These are phyloP conservation scores for Iphiclides podalirius DNA, from an alignment of 2,888 invertebrate genomes.

Conservation along the genomic window DNA sequence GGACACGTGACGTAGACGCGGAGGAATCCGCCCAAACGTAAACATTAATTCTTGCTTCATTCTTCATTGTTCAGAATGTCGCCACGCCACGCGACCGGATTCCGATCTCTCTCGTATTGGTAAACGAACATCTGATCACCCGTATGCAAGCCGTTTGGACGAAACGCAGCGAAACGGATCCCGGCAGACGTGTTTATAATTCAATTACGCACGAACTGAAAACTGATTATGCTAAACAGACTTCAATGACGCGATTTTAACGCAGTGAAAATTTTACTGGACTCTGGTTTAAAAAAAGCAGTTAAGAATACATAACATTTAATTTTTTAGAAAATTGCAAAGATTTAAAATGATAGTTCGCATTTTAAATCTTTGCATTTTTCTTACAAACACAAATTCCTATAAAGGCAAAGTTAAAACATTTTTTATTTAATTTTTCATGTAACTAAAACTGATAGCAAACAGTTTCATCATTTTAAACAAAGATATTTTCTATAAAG, in stretches of 20 bases:
- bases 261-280: too few species aligned
- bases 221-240: slow-evolving; percentile 40
- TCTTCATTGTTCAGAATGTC: slow-evolving; percentile 76
- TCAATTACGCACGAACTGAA: slow-evolving; percentile 60
- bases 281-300: too few species aligned
- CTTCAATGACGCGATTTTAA: slow-evolving; percentile 20
- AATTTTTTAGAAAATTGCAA: too few species aligned
- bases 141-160: slow-evolving; percentile 33
- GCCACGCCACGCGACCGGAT: slow-evolving; percentile 67
- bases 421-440: too few species aligned
- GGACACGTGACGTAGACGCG: slow-evolving; percentile 77
- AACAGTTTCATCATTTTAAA: too few species aligned
- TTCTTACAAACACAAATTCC: too few species aligned
- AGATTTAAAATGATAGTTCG: too few species aligned
- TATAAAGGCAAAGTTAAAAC: too few species aligned
- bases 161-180: slow-evolving; percentile 36
- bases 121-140: slow-evolving; percentile 64
- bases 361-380: too few species aligned
- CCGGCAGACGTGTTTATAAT: slow-evolving; percentile 49
- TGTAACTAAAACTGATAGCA: too few species aligned
- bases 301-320: too few species aligned
- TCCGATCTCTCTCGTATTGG: slow-evolving; percentile 68
- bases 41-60: slow-evolving; percentile 79
- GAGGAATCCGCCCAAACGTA: slow-evolving; percentile 79
- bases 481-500: too few species aligned